phyloP scores from a whole-genome alignment of 2,113 vertebrate genomes.

The Himantopus leucocephalus region DNA sequence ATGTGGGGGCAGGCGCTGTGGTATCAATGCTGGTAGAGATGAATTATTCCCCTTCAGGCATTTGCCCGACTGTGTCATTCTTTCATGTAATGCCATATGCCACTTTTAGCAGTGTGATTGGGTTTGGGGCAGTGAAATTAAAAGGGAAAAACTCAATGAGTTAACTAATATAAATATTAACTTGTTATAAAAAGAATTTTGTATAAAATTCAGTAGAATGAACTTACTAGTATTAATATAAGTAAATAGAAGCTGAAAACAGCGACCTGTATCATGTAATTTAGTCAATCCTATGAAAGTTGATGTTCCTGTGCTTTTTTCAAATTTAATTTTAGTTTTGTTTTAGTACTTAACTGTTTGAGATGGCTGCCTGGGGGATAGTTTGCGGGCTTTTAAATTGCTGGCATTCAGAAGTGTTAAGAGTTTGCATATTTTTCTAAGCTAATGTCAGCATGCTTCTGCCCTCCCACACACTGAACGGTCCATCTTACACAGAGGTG shows the following conservation, averaged over 20 bases:
- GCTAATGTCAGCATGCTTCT: slow-evolving; percentile 11
- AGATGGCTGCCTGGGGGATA: slow-evolving; percentile 20
- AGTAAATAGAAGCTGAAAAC: not conserved
- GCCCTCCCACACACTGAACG: slow-evolving; percentile 8
- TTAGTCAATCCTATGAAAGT: not conserved
- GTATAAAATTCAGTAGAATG: not conserved
- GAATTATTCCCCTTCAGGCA: not conserved
- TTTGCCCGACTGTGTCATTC: not conserved
- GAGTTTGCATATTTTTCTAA: slow-evolving; percentile 49
- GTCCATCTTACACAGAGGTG: not conserved
- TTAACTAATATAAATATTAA: not conserved
- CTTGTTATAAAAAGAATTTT: not conserved
- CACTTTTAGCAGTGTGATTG: not conserved
- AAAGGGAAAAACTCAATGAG: not conserved
- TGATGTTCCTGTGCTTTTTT: not conserved
- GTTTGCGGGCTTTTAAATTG: slow-evolving; percentile 18
- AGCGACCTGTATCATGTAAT: not conserved
- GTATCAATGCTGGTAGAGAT: not conserved
- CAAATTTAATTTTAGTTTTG: not conserved
- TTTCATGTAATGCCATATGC: not conserved
- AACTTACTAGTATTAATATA: not conserved
- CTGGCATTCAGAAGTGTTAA: slow-evolving; percentile 17
- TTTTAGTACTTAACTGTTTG: not conserved
- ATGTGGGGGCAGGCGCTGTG: not conserved
- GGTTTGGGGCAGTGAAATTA: not conserved